Base-by-base conservation (phyloP, 2,113 vertebrate genomes). In the Paratilapia polleni region DNA sequence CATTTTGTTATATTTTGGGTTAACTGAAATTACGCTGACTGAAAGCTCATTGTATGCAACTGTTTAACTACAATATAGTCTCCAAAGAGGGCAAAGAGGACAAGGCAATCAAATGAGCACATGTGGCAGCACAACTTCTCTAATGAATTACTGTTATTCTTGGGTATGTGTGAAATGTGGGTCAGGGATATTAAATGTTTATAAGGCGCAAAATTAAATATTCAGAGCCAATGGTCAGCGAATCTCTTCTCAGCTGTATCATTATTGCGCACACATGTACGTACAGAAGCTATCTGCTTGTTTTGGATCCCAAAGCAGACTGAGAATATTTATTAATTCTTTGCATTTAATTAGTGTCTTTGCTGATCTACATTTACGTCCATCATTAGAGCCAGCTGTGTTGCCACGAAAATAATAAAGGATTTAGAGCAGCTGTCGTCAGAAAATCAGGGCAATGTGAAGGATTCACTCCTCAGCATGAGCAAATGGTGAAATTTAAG, bases 131-230 rank as follows among this genome's bases (percentile, higher is more conserved):
- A 2, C 2, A 28, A 26, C 56, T 77, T 28, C 90, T 87, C 80
- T 81, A 76, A 91, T 90, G 88, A 93, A 86, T 91, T 61, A 60
- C 86, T 92, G 59, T 74, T 88, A 83, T 88, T 87, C 74, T 34
- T 52, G 75, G 47, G 54, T 88, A 24, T 70, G 77, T 63, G 87
- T 8, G 12, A 78, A 89, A 94, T 92, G 88, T 95, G 81, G 94
- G 93, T 93, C 90, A 88, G 38, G 78, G 77, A 61, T 77, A 93
- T 93, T 49, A 94, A 93, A 93, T 93, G 91, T 93, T 94, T 86
- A 93, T 91, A 89, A 77, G 88, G 80, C 41, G 31, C 70, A 75
- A 78, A 86, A 85, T 92, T 82, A 89, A 82, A 87, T 88, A 93
- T 93, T 92, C 84, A 89, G 54, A 28, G 63, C 66, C 59, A 78